Evolutionary conservation across 1,140 invertebrate species (phyloP).

Genomic region (Papilio xuthus): DNA sequence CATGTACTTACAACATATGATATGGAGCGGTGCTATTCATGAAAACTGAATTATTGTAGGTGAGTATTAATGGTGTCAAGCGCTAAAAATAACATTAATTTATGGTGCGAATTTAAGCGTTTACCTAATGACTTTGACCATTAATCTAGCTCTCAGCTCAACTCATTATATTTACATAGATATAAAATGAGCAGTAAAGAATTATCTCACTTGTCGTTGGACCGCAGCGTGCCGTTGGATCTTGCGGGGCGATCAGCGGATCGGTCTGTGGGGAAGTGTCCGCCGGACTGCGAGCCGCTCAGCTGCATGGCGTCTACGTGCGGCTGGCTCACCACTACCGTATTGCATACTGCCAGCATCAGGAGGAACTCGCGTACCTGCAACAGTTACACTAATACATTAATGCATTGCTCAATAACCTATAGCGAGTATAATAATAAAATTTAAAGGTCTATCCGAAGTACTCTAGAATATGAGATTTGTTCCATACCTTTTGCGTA

Average conservation of each 20-base stretch:
- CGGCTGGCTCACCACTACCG: conserved; percentile 95
- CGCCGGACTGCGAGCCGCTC: conserved; percentile 84
- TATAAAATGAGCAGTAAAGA: not conserved
- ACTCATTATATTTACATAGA: not conserved
- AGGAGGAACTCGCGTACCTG: conserved; percentile 95
- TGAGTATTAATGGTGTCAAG: not conserved
- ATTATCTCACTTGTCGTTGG: conserved; percentile 70
- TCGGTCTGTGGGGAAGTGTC: conserved; percentile 67
- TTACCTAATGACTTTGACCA: not conserved
- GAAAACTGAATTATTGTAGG: not conserved
- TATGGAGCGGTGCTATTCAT: not conserved
- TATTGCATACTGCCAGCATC: conserved; percentile 96
- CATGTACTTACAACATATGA: conserved; percentile 15
- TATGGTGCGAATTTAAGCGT: not conserved
- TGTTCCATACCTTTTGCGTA: conserved; percentile 63
- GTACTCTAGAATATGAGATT: too few species aligned
- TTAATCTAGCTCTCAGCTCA: too few species aligned
- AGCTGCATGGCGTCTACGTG: conserved; percentile 95
- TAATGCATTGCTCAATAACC: not conserved
- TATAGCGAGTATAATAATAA: too few species aligned
- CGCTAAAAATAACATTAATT: not conserved
- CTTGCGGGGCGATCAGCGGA: conserved; percentile 50
- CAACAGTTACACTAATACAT: conserved; percentile 21
- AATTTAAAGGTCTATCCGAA: too few species aligned
- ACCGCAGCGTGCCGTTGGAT: conserved; percentile 67